Percentiles rank a stretch among this genome's conserved stretches.
These are phyloP conservation scores for Neolamprologus hecqui DNA, from an alignment of 2,113 vertebrate species.

Conservation along the genomic window DNA sequence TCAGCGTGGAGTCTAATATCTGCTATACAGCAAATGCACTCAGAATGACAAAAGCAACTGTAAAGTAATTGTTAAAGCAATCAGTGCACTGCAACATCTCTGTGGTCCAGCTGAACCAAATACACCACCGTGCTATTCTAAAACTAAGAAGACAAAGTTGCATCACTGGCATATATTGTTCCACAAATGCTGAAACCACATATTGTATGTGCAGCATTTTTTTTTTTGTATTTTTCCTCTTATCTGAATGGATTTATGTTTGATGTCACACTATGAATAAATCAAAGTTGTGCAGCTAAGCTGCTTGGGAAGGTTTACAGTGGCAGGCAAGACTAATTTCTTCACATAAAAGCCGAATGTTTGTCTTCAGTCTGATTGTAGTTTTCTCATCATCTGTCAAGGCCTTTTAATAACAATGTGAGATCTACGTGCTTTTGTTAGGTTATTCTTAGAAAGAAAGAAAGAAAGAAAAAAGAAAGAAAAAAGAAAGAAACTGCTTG, in stretches of 20 bases:
- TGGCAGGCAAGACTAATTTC: not conserved
- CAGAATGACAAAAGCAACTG: not conserved
- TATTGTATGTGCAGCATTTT: not conserved
- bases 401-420: not conserved
- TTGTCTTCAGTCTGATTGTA: not conserved
- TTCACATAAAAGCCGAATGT: not conserved
- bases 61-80: not conserved
- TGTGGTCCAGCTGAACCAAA: not conserved
- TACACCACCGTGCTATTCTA: not conserved
- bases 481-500: not conserved
- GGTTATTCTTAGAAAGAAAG: not conserved
- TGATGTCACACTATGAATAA: not conserved
- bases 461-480: not conserved
- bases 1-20: not conserved
- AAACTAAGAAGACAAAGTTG: not conserved
- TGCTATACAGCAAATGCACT: not conserved
- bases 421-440: not conserved
- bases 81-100: not conserved
- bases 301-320: not conserved
- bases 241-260: not conserved
- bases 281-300: not conserved
- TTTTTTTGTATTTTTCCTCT: not conserved
- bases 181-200: not conserved
- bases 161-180: not conserved
- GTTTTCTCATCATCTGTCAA: not conserved